These are phyloP conservation scores for Matsumurasca onukii DNA, from an alignment of 1,140 invertebrate species.

Conservation along the genomic window DNA sequence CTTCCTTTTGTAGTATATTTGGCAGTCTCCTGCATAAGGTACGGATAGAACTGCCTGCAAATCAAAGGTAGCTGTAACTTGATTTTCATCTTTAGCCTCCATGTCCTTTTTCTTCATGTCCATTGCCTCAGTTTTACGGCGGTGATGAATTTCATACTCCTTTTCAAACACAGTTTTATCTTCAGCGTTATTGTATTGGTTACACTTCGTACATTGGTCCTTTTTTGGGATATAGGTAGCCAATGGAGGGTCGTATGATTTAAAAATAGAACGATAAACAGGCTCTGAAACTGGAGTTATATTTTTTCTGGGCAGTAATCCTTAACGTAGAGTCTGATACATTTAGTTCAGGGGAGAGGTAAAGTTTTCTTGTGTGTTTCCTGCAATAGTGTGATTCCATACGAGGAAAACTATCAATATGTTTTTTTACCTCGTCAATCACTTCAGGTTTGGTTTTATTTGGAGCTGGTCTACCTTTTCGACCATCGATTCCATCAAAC, in stretches of 20 bases:
- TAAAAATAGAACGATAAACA: constrained; percentile 29
- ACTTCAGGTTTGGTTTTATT: constrained; percentile 27
- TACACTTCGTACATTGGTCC: constrained; percentile 28
- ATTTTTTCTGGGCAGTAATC: constrained; percentile 21
- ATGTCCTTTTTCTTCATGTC: constrained; percentile 29
- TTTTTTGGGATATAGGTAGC: constrained; percentile 26
- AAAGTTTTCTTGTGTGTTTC: constrained; percentile 22
- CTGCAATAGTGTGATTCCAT: constrained; percentile 27
- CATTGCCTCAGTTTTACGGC: constrained; percentile 25
- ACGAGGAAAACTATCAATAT: constrained; percentile 29
- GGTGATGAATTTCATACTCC: constrained; percentile 13
- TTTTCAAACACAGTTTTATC: constrained; percentile 23
- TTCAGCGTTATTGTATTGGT: constrained; percentile 27
- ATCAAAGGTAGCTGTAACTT: constrained; percentile 40
- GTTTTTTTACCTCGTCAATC: constrained; percentile 18
- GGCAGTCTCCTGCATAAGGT: constrained; percentile 38
- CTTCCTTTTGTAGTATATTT: constrained; percentile 40
- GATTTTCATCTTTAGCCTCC: constrained; percentile 21
- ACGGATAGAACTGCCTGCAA: constrained; percentile 40
- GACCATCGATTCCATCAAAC: constrained; percentile 21
- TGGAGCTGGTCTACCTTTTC: constrained; percentile 24
- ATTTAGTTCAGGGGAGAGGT: constrained; percentile 27
- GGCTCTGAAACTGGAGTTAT: constrained; percentile 16
- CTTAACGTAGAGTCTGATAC: constrained; percentile 26
- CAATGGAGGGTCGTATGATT: constrained; percentile 29